Evolutionary conservation across 1,140 invertebrate species (phyloP).

Genomic region (Ceratina calcarata): DNA sequence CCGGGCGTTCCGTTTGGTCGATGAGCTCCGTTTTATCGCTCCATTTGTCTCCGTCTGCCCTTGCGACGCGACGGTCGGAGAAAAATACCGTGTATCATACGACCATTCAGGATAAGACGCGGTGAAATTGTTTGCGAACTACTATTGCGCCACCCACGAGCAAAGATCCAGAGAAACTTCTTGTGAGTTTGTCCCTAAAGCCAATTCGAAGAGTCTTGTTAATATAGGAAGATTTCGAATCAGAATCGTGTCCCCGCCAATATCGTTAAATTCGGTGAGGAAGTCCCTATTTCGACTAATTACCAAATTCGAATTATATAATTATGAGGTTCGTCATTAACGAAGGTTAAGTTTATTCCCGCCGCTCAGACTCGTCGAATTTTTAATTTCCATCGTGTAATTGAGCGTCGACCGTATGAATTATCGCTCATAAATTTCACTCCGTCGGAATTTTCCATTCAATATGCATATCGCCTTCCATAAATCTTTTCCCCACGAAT

Average conservation of each 20-base stretch:
- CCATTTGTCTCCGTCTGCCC: slow-evolving; percentile 9
- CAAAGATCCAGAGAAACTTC: not conserved
- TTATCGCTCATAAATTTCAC: slow-evolving; percentile 32
- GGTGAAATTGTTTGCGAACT: slow-evolving; percentile 2
- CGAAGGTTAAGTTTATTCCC: slow-evolving; percentile 24
- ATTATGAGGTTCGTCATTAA: slow-evolving; percentile 13
- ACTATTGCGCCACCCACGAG: too few relatives aligned
- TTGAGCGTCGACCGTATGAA: slow-evolving; percentile 16
- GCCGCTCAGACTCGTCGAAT: not conserved
- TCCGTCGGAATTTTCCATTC: not conserved
- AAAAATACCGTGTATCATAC: not conserved
- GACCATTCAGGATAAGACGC: not conserved
- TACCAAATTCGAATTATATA: too few relatives aligned
- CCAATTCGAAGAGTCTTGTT: slow-evolving; percentile 4
- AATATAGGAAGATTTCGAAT: not conserved
- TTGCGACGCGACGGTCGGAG: not conserved
- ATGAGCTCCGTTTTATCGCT: slow-evolving; percentile 14
- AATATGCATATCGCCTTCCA: slow-evolving; percentile 23
- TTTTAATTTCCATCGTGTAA: slow-evolving; percentile 27
- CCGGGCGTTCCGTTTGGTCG: not conserved
- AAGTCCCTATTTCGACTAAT: too few relatives aligned
- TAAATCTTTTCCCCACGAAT: slow-evolving; percentile 5
- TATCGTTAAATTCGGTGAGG: too few relatives aligned
- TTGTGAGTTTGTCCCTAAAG: not conserved
- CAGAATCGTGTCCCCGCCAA: too few relatives aligned